Conservation (phyloP, 2,113 vertebrate species). For the Leucosticte australis region DNA sequence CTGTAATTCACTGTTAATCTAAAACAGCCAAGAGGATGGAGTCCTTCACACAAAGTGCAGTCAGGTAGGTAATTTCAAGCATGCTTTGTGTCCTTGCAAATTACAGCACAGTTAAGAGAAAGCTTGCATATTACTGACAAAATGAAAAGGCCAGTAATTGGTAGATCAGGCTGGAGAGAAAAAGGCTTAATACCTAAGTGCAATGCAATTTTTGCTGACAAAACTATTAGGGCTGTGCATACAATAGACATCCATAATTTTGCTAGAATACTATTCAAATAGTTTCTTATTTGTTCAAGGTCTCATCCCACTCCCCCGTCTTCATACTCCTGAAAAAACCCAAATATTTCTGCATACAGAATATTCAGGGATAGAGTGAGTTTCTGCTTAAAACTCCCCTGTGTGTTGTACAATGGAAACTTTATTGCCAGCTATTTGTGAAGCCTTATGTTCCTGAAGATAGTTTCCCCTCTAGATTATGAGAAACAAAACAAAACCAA, state of each 20-base stretch:
- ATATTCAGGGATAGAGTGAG: not conserved
- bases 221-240: not conserved
- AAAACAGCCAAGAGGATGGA: constrained; percentile 71
- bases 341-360: not conserved
- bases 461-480: not conserved
- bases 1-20: constrained; percentile 77
- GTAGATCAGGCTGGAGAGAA: not conserved
- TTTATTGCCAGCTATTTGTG: not conserved
- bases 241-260: not conserved
- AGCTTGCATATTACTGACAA: not conserved
- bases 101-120: constrained; percentile 51
- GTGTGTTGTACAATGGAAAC: not conserved
- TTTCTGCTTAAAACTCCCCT: not conserved
- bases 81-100: constrained; percentile 34
- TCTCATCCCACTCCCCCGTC: not conserved
- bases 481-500: not conserved
- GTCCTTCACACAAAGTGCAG: constrained; percentile 53
- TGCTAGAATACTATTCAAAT: not conserved
- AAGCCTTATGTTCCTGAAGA: not conserved
- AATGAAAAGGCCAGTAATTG: not conserved
- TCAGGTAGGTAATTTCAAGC: constrained; percentile 71
- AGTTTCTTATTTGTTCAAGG: not conserved
- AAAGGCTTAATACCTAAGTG: not conserved
- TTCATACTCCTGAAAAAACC: not conserved
- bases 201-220: not conserved